Evolutionary conservation across 2,113 vertebrate species (phyloP), one percentile per base, ranked within the genome.

Genomic region (Pterocles gutturalis): DNA sequence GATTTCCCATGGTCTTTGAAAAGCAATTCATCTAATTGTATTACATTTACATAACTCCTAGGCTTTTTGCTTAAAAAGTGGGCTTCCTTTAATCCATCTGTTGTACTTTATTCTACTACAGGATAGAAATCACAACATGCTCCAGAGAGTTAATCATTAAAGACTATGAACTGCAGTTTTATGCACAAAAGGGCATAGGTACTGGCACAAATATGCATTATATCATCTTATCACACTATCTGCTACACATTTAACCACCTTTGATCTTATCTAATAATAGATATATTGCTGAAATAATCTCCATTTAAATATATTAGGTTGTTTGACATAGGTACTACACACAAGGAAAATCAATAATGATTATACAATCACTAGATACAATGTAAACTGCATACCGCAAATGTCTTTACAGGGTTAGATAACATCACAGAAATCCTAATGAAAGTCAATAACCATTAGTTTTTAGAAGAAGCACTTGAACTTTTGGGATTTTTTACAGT

Each of bases 241-340:
- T 95, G 54, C 70, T 62, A 43, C 95, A 93, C 96, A 84, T 88
- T 97, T 97, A 98, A 97, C 96, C 2, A 36, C 91, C 97, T 98
- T 98, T 98, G 98, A 98, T 98, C 98, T 98, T 98, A 98, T 98
- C 98, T 95, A 89, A 87, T 93, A 95, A 96, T 87, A 97, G 97
- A 98, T 97, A 98, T 76, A 98, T 96, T 96, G 95, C 97, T 97
- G 94, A 97, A 98, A 98, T 98, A 98, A 98, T 98, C 98, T 91
- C 96, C 97, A 98, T 98, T 98, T 98, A 98, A 98, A 98, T 98
- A 98, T 98, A 98, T 98, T 97, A 98, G 97, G 96, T 97, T 98
- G 98, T 98, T 98, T 98, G 98, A 98, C 98, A 98, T 93, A 97
- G 97, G 98, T 97, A 96, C 98, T 97, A 98, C 97, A 98, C 95